A percentile compares a stretch with the other conserved stretches of the same genome.
Evolutionary conservation across 2,888 invertebrate genomes (phyloP).

Genomic region (Girardia tigrina): DNA sequence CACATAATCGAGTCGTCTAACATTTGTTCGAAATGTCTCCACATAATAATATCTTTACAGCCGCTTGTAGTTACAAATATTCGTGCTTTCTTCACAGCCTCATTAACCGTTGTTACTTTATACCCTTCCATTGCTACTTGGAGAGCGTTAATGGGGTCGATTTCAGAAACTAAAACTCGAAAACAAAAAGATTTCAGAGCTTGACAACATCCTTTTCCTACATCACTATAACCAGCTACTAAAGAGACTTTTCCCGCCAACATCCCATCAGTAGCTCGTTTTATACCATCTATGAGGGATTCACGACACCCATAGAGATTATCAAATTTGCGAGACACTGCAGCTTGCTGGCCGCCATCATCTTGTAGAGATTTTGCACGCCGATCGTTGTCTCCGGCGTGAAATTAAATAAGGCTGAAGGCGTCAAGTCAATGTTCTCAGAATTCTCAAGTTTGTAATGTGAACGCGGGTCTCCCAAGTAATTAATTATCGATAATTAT

Average conservation of each 20-base stretch:
- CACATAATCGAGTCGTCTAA: constrained; percentile 90
- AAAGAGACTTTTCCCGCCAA: constrained; percentile 92
- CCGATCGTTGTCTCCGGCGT: constrained; percentile 98
- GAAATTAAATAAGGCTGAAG: no score
- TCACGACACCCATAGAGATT: constrained; percentile 97
- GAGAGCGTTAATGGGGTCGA: constrained; percentile 94
- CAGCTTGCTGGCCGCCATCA: constrained; percentile 70
- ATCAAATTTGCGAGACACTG: constrained; percentile 91
- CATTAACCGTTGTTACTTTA: constrained; percentile 80
- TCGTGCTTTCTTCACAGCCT: constrained; percentile 73
- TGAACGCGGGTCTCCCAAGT: no score
- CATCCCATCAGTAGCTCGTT: constrained; percentile 97
- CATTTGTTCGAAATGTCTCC: constrained; percentile 78
- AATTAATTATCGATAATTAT: no score
- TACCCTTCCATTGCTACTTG: constrained; percentile 84
- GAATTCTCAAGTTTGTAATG: no score
- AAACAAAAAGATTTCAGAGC: constrained; percentile 85
- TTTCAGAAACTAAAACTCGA: constrained; percentile 85
- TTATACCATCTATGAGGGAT: constrained; percentile 91
- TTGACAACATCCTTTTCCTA: constrained; percentile 94
- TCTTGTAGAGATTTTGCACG: constrained; percentile 89
- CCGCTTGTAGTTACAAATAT: constrained; percentile 96
- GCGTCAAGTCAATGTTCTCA: no score
- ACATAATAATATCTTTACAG: constrained; percentile 73
- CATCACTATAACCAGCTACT: constrained; percentile 98